Evolutionary conservation across 2,797 vertebrate species (phyloP).

Genomic region (Hephaestus fuliginosus): DNA sequence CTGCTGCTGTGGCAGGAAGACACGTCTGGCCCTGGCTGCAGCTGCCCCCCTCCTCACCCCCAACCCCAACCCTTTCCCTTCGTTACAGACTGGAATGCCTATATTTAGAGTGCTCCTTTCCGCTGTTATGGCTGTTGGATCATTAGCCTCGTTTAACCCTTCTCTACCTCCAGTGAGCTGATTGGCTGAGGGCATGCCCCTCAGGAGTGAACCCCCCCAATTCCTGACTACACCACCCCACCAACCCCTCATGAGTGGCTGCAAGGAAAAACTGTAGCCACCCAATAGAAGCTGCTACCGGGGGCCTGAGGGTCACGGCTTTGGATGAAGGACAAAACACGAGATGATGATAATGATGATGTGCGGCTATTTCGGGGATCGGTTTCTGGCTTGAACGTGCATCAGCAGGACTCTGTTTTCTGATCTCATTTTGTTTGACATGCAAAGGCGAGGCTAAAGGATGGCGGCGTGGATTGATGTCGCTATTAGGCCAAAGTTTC

Average conservation of each 20-base stretch:
- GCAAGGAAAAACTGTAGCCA: conserved; percentile 27
- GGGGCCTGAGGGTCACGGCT: conserved; percentile 53
- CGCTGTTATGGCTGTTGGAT: conserved; percentile 85
- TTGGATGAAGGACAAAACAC: conserved; percentile 66
- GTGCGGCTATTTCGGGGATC: conserved; percentile 62
- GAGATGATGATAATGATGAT: conserved; percentile 69
- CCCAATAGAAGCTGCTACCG: conserved; percentile 32
- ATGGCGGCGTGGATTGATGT: background rate
- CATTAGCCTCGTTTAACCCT: conserved; percentile 88
- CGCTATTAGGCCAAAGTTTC: conserved; percentile 2
- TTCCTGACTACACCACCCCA: conserved; percentile 26
- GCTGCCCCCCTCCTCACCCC: background rate
- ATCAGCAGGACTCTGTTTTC: background rate
- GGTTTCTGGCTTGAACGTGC: conserved; percentile 19
- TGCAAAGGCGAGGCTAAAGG: conserved; percentile 10
- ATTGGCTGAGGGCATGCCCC: conserved; percentile 72
- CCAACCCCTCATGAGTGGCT: conserved; percentile 13
- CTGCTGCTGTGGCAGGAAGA: conserved; percentile 77
- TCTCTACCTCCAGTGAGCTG: conserved; percentile 72
- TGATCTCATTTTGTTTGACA: conserved; percentile 49
- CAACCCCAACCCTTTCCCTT: conserved; percentile 37
- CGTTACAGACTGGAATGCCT: conserved; percentile 82
- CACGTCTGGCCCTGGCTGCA: conserved; percentile 61
- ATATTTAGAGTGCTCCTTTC: conserved; percentile 88
- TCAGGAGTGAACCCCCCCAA: conserved; percentile 48